Conservation (phyloP, 2,797 vertebrate genomes). For the Delichon dasypus region DNA sequence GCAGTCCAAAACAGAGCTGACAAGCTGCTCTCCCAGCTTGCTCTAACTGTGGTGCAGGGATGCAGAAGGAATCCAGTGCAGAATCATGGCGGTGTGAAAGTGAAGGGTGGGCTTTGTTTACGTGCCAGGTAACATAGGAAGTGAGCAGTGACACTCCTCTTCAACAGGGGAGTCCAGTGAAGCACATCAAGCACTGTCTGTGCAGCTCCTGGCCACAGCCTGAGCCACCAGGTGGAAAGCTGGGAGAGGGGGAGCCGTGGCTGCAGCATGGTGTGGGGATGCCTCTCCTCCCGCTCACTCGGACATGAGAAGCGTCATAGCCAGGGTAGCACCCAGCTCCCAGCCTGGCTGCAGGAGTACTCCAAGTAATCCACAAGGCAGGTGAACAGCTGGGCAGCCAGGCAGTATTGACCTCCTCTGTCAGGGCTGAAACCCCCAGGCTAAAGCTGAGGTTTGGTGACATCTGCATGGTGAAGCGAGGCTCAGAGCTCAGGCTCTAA, state of each 20-base stretch:
- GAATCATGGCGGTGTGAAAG: accelerated
- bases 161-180: not conserved
- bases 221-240: not conserved
- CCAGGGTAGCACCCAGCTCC: not conserved
- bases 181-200: not conserved
- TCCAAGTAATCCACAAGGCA: not conserved
- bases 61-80: not conserved
- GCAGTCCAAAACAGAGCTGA: not conserved
- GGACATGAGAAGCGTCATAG: not conserved
- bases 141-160: not conserved
- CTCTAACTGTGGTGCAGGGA: not conserved
- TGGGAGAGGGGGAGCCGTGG: not conserved
- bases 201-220: not conserved
- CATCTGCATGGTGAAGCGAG: not conserved
- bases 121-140: not conserved
- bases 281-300: not conserved
- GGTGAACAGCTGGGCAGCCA: not conserved
- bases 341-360: not conserved
- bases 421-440: not conserved
- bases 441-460: not conserved
- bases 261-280: not conserved
- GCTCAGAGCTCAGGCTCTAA: constrained; percentile 54
- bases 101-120: not conserved
- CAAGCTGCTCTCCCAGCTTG: not conserved
- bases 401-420: not conserved